Conservation (phyloP, 2,113 vertebrate species). For the Aspiorhynchus laticeps region DNA sequence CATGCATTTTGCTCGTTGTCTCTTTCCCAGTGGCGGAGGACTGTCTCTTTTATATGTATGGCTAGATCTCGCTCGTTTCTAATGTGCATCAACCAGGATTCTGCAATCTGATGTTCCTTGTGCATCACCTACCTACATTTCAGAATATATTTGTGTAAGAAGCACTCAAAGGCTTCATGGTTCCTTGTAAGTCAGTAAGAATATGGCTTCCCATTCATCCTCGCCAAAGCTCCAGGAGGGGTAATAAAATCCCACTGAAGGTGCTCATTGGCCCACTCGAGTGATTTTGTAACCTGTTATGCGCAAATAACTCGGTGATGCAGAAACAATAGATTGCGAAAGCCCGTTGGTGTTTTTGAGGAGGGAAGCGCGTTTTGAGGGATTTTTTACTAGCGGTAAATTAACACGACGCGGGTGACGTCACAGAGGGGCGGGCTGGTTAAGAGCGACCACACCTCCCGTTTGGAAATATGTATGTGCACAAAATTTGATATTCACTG, state of each 20-base stretch:
- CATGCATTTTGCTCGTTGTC: conserved; percentile 65
- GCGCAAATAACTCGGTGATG: conserved; percentile 36
- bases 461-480: not conserved
- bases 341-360: conserved; percentile 3
- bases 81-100: not conserved
- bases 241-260: conserved; percentile 53
- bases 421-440: conserved; percentile 69
- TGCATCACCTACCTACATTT: not conserved
- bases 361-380: conserved; percentile 31
- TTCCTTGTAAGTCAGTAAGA: conserved; percentile 59
- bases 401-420: conserved; percentile 68
- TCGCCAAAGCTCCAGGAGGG: conserved; percentile 59
- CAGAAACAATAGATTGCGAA: not conserved
- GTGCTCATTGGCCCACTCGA: conserved; percentile 62
- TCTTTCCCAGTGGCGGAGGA: conserved; percentile 52
- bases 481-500: not conserved
- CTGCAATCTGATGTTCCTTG: too few species aligned
- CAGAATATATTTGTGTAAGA: not conserved
- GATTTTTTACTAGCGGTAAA: conserved; percentile 66
- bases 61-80: conserved; percentile 50
- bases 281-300: conserved; percentile 50
- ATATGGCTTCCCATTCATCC: conserved; percentile 81
- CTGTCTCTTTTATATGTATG: conserved; percentile 64
- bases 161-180: conserved; percentile 45
- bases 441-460: conserved; percentile 65